Evolutionary conservation across 2,113 vertebrate genomes (phyloP).

Genomic region (Sinocyclocheilus anophthalmus): DNA sequence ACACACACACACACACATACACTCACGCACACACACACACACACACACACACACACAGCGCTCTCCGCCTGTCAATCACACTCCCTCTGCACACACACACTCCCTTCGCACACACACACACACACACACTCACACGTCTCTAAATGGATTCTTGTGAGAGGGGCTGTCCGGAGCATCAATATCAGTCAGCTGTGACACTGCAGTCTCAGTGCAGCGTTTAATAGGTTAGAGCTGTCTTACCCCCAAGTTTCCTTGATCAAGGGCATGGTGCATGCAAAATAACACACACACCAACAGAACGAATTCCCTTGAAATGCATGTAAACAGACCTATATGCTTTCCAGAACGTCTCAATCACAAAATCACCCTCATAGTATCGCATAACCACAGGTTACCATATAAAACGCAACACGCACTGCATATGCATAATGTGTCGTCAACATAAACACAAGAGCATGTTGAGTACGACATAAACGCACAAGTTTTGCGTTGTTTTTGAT

Average conservation of each 20-base stretch:
- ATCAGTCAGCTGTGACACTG: slow-evolving; percentile 78
- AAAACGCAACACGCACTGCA: neutral
- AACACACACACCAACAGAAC: slow-evolving; percentile 4
- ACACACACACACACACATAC: slow-evolving; percentile 18
- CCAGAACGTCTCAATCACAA: neutral
- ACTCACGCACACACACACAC: slow-evolving; percentile 36
- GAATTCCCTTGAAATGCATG: neutral
- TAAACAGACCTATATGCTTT: slow-evolving; percentile 9
- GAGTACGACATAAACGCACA: neutral
- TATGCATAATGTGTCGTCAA: neutral
- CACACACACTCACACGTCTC: slow-evolving; percentile 33
- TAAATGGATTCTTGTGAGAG: slow-evolving; percentile 56
- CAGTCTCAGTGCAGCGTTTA: slow-evolving; percentile 73
- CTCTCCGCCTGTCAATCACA: slow-evolving; percentile 27
- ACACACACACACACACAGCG: slow-evolving; percentile 37
- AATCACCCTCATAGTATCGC: neutral
- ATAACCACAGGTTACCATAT: neutral
- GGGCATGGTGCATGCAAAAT: slow-evolving; percentile 43
- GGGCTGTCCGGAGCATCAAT: slow-evolving; percentile 69
- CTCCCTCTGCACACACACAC: slow-evolving; percentile 35
- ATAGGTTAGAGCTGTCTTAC: slow-evolving; percentile 60
- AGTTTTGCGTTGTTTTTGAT: neutral
- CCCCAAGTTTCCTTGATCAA: slow-evolving; percentile 30
- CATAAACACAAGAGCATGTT: neutral
- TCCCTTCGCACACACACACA: neutral